Percentiles rank a stretch among this genome's conserved stretches.
Evolutionary conservation across 1,140 invertebrate species (phyloP).

Genomic region (Diachasmimorpha longicaudata): DNA sequence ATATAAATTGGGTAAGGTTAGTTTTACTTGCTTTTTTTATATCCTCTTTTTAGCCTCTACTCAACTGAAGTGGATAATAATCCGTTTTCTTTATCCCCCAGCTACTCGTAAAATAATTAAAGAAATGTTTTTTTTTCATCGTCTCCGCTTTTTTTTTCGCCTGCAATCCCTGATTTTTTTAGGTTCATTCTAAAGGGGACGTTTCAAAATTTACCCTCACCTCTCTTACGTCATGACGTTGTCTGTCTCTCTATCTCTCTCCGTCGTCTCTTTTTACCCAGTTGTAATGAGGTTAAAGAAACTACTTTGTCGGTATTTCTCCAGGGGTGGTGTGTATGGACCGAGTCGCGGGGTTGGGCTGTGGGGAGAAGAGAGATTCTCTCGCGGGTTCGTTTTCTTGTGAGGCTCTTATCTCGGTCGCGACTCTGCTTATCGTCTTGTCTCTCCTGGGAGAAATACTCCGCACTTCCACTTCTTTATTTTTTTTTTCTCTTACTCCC

Average conservation of each 20-base stretch:
- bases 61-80: constrained; percentile 22
- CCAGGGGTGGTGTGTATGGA: constrained; percentile 16
- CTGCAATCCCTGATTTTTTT: not conserved
- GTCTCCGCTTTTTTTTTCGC: not conserved
- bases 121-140: constrained; percentile 4
- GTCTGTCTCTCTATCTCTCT: not conserved
- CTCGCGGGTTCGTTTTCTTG: not conserved
- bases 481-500: no score
- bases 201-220: not conserved
- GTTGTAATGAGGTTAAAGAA: constrained; percentile 29
- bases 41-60: not conserved
- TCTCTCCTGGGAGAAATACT: constrained; percentile 24
- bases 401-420: constrained; percentile 22
- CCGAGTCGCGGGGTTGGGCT: not conserved
- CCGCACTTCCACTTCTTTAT: constrained; percentile 13
- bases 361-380: not conserved
- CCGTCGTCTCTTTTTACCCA: constrained; percentile 9
- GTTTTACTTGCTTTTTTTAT: not conserved
- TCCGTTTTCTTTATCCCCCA: constrained; percentile 8
- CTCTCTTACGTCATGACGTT: not conserved
- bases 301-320: constrained; percentile 26
- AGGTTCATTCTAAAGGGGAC: not conserved
- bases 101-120: constrained; percentile 33
- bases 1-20: not conserved
- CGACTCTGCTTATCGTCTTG: constrained; percentile 27